These are phyloP conservation scores for Nannospalax galili DNA, from an alignment of 2,113 vertebrate species.

Conservation along the genomic window DNA sequence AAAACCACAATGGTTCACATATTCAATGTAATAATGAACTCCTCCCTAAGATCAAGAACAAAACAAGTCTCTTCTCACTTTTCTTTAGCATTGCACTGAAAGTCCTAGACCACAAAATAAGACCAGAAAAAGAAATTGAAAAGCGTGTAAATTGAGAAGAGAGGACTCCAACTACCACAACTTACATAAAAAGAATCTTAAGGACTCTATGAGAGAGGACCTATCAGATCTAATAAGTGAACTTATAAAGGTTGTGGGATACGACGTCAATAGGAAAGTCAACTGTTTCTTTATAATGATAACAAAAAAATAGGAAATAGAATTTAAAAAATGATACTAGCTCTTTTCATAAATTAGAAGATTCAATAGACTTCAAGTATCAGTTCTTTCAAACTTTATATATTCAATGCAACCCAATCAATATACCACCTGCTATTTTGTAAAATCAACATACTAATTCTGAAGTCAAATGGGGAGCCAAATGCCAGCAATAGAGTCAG, in stretches of 20 bases:
- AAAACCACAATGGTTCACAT: background rate
- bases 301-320: background rate
- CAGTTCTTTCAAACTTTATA: background rate
- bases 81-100: background rate
- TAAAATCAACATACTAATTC: background rate
- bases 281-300: background rate
- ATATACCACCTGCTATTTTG: no score
- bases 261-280: background rate
- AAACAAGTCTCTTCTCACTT: background rate
- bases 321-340: background rate
- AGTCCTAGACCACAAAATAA: background rate
- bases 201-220: background rate
- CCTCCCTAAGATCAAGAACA: background rate
- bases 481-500: background rate
- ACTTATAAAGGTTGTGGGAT: background rate
- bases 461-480: background rate
- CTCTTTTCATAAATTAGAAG: background rate
- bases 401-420: background rate
- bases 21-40: background rate
- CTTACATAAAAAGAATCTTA: background rate
- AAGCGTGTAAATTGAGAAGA: background rate
- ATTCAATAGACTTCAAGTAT: background rate
- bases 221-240: background rate
- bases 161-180: background rate
- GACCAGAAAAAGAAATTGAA: background rate